Percentiles rank a stretch among this genome's conserved stretches.
Conservation (phyloP, 64 coral and sea anemone species). For the Astreopora myriophthalma region DNA sequence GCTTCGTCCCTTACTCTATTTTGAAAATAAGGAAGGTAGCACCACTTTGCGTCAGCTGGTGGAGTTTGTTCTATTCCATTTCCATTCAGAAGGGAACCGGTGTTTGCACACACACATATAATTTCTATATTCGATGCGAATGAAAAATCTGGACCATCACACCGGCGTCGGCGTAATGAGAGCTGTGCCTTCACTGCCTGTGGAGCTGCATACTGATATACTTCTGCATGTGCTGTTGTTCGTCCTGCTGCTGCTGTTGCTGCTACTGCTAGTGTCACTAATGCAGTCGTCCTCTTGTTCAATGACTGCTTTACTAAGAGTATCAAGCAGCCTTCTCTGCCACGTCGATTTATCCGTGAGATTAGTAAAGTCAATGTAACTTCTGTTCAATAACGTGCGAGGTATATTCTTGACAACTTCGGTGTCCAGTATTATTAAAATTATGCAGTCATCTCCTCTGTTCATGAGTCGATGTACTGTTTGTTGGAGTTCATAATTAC, state of each 20-base stretch:
- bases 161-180: background rate
- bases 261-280: background rate
- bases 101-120: too few relatives aligned
- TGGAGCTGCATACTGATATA: background rate
- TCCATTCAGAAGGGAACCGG: too few relatives aligned
- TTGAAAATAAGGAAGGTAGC: too few relatives aligned
- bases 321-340: background rate
- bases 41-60: too few relatives aligned
- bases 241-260: slow-evolving; percentile 5
- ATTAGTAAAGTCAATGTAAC: slow-evolving; percentile 2
- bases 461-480: background rate
- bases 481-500: background rate
- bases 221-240: too few relatives aligned
- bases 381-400: background rate
- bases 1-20: too few relatives aligned
- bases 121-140: too few relatives aligned
- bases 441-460: slow-evolving; percentile 9
- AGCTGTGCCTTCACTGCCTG: background rate
- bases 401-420: background rate
- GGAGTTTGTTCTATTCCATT: too few relatives aligned
- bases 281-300: background rate
- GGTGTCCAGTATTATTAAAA: background rate
- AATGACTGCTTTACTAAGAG: background rate
- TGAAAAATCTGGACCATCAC: too few relatives aligned
- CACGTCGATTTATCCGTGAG: background rate